These are phyloP conservation scores for Epizoanthus illoricatus DNA, from an alignment of 92 coral and sea anemone genomes.

Conservation along the genomic window DNA sequence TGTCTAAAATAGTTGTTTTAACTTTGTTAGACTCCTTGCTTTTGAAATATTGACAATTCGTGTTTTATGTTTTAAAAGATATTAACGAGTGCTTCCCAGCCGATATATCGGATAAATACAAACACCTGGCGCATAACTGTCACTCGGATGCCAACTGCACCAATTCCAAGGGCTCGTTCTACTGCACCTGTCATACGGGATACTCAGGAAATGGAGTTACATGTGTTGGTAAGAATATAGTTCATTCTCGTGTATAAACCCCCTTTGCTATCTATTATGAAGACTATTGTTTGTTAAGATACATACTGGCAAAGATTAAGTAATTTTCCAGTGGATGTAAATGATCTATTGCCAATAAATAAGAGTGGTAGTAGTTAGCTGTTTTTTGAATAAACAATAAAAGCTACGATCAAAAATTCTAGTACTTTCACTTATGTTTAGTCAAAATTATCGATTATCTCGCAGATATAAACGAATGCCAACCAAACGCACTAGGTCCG, in stretches of 20 bases:
- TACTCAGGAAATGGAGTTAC: constrained; percentile 81
- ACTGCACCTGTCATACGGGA: constrained; percentile 73
- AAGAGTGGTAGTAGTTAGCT: too few species aligned
- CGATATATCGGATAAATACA: constrained; percentile 1
- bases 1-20: neutral
- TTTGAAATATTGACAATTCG: neutral
- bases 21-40: too few species aligned
- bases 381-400: neutral
- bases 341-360: too few species aligned
- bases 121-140: constrained; percentile 36
- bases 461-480: constrained; percentile 67
- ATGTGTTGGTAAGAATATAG: constrained; percentile 47
- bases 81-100: constrained; percentile 62
- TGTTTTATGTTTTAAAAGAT: constrained; percentile 42
- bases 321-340: too few species aligned
- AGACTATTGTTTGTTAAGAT: neutral
- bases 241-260: neutral
- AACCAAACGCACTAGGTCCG: constrained; percentile 40
- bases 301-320: too few species aligned
- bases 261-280: neutral
- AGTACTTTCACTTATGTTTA: neutral
- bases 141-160: constrained; percentile 71
- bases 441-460: neutral
- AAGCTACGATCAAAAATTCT: neutral
- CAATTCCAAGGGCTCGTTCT: constrained; percentile 82